phyloP scores from a whole-genome alignment of 2,113 vertebrate species.

The Caracal caracal region DNA sequence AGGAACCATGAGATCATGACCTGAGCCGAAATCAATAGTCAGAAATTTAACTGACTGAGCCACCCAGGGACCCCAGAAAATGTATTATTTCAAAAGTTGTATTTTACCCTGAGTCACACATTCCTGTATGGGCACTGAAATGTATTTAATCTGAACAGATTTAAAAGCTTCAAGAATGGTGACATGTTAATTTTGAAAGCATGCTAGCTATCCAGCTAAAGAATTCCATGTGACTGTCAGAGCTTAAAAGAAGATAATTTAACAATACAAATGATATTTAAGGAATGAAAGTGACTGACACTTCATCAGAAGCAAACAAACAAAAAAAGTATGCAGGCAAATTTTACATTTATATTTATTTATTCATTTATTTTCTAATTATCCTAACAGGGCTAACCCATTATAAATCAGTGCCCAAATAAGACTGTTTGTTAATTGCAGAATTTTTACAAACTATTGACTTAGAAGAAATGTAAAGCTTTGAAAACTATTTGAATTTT shows the following conservation, averaged over 20 bases:
- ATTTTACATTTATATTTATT: not conserved
- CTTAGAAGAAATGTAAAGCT: not conserved
- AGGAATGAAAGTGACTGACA: not conserved
- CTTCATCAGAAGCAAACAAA: not conserved
- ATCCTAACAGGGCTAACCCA: not conserved
- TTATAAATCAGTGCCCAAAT: not conserved
- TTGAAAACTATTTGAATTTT: not conserved
- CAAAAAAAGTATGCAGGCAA: not conserved
- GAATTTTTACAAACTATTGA: not conserved
- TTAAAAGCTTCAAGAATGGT: not conserved
- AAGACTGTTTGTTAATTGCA: not conserved
- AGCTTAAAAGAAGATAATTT: constrained; percentile 15
- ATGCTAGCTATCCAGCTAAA: not conserved
- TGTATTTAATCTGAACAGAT: constrained; percentile 49
- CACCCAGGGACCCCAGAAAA: no score
- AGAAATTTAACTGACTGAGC: no score
- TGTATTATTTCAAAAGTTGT: constrained; percentile 17
- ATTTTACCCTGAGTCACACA: constrained; percentile 48
- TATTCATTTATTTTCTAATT: not conserved
- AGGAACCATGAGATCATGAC: no score
- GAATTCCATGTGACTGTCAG: not conserved
- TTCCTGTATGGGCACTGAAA: not conserved
- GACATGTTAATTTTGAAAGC: not conserved
- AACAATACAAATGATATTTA: not conserved
- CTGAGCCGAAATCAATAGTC: no score